These are phyloP conservation scores for Eupeodes corollae DNA, from an alignment of 1,140 invertebrate genomes.

Conservation along the genomic window DNA sequence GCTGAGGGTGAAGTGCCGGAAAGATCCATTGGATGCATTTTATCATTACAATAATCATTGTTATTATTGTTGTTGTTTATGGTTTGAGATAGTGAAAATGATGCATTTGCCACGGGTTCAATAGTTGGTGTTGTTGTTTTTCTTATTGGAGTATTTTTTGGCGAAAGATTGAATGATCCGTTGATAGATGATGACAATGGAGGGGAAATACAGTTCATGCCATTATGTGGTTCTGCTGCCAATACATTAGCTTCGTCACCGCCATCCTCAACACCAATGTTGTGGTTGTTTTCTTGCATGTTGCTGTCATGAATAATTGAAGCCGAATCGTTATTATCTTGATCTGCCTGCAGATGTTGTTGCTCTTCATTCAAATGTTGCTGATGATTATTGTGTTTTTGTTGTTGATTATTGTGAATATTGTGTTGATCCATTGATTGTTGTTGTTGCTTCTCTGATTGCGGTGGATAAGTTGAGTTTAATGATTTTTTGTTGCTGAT, in stretches of 20 bases:
- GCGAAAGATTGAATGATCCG: too few relatives aligned
- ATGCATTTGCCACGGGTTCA: too few relatives aligned
- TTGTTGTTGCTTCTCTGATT: slow-evolving; percentile 10
- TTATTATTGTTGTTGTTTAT: too few relatives aligned
- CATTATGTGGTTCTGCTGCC: neutral
- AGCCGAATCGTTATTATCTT: neutral
- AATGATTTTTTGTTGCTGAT: slow-evolving; percentile 9
- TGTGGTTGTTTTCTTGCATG: neutral
- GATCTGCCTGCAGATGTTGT: neutral
- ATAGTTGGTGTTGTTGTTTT: too few relatives aligned
- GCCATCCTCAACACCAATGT: neutral
- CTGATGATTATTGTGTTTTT: slow-evolving; percentile 7
- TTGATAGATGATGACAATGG: too few relatives aligned
- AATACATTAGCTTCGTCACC: neutral
- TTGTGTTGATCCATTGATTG: neutral
- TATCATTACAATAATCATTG: too few relatives aligned
- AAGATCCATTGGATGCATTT: too few relatives aligned
- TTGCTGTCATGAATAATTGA: neutral
- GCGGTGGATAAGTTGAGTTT: slow-evolving; percentile 10
- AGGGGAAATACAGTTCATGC: too few relatives aligned
- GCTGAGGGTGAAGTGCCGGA: too few relatives aligned
- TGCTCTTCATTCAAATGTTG: slow-evolving; percentile 3
- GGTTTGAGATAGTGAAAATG: too few relatives aligned
- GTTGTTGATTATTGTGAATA: slow-evolving; percentile 8
- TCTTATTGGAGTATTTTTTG: too few relatives aligned